phyloP scores from a whole-genome alignment of 2,113 vertebrate species.

The Rutilus rutilus region DNA sequence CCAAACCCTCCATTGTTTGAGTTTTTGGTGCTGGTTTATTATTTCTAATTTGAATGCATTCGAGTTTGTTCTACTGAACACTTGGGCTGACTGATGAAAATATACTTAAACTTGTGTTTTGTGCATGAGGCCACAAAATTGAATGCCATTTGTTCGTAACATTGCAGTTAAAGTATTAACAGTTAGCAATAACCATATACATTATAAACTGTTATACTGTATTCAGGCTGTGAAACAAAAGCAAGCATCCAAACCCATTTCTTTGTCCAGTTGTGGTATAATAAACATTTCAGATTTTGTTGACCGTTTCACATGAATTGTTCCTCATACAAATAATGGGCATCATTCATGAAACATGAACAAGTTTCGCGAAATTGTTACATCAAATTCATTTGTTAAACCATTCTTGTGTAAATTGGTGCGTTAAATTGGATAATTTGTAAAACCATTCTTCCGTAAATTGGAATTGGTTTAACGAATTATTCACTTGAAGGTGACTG shows the following conservation, averaged over 20 bases:
- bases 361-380: neutral
- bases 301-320: slow-evolving; percentile 26
- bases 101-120: slow-evolving; percentile 8
- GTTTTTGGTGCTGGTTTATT: slow-evolving; percentile 3
- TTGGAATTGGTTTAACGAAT: neutral
- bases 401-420: neutral
- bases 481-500: neutral
- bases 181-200: slow-evolving; percentile 11
- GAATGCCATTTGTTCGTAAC: neutral
- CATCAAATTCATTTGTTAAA: neutral
- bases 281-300: slow-evolving; percentile 39
- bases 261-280: neutral
- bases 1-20: neutral
- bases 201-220: neutral
- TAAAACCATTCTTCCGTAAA: neutral
- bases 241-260: neutral
- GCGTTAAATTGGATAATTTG: neutral
- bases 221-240: slow-evolving; percentile 23
- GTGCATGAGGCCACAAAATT: slow-evolving; percentile 31
- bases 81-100: slow-evolving; percentile 13
- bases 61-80: neutral
- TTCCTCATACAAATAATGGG: slow-evolving; percentile 8
- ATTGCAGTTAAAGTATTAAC: slow-evolving; percentile 30
- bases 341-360: neutral
- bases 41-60: slow-evolving; percentile 2